Conservation (phyloP, 2,113 vertebrate genomes). For the Reinhardtius hippoglossoides region DNA sequence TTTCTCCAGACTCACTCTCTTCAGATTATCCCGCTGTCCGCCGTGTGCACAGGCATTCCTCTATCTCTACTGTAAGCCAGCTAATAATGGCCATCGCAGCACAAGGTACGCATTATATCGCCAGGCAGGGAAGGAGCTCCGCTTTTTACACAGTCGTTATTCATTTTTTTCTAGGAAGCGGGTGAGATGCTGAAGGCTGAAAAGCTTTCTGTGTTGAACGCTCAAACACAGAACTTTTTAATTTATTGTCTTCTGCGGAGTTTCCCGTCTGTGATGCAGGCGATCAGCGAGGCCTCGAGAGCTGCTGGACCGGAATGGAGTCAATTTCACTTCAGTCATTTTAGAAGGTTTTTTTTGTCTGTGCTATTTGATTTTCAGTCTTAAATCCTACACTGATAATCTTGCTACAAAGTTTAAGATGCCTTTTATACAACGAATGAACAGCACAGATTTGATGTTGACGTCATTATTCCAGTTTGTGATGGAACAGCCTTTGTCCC, state of each 20-base stretch:
- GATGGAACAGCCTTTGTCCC: not conserved
- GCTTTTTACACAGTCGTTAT: constrained; percentile 2
- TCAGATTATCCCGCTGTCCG: constrained; percentile 49
- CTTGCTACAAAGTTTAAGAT: not conserved
- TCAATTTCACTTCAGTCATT: not conserved
- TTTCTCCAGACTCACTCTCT: constrained; percentile 40
- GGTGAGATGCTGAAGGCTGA: constrained; percentile 12
- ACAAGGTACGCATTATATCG: constrained; percentile 57
- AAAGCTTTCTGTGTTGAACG: constrained; percentile 1
- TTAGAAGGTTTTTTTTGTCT: too few relatives aligned
- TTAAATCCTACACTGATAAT: not conserved
- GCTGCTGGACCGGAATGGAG: not conserved
- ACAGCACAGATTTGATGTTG: not conserved
- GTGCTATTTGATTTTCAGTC: not conserved
- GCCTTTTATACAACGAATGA: not conserved
- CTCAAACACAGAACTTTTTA: not conserved
- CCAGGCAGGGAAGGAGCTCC: constrained; percentile 6
- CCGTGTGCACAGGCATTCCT: constrained; percentile 47
- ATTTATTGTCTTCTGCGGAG: not conserved
- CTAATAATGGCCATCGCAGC: constrained; percentile 45
- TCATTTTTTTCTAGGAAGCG: constrained; percentile 13
- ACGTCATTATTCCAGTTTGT: not conserved
- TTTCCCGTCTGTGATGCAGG: not conserved
- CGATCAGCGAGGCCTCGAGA: not conserved
- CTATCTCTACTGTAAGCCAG: constrained; percentile 55